Evolutionary conservation across 1,140 invertebrate genomes (phyloP), one percentile per base, ranked within the genome.

Genomic region (Anastrepha ludens): DNA sequence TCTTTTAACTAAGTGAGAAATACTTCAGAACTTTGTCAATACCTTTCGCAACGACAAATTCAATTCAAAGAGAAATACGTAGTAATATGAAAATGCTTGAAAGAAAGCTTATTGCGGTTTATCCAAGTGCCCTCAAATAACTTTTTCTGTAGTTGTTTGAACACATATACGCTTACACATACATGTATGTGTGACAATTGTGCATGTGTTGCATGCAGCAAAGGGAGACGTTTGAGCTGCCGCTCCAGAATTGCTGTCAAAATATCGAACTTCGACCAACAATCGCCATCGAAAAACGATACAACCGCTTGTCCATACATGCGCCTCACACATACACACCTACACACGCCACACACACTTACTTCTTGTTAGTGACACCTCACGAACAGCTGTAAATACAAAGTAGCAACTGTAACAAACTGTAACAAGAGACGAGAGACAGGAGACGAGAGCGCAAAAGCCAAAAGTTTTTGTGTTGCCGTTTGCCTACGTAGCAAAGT

Each of bases 1-100:
- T 13, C 17, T 17, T 74, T 8, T 9, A 47, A 44, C 41, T 15
- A 81, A 55, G 74, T 81, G 74, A 55, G 47, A 81, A 81, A 81
- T 81, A 81, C 74, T 81, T 81, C 17, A 81, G 47, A 81, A 81
- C 74, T 81, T 81, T 81, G 47, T 55, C 47, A 81, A 55, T 41
- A 81, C 74, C 44, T 58, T 29, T 2, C 8, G 2, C 11, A 81
- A 81, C 9, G 41, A 55, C 47, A 81, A 9, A 15, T 15, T 62
- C 60, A n/a, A 17, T 15, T 8, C 60, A 62, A 20, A 50, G 15
- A 81, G 47, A 81, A 55, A 81, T 13, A 62, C n/a, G 1, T 5
- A 62, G 15, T 81, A 39, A 58, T 47, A 74, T 20, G 44, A 81
- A 81, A 81, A 81, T 55, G 4, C 17, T 39, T 47, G 11, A 50